Percentiles rank a stretch among this genome's conserved stretches.
Conservation (phyloP, 2,797 vertebrate genomes). For the Alcedo atthis region DNA sequence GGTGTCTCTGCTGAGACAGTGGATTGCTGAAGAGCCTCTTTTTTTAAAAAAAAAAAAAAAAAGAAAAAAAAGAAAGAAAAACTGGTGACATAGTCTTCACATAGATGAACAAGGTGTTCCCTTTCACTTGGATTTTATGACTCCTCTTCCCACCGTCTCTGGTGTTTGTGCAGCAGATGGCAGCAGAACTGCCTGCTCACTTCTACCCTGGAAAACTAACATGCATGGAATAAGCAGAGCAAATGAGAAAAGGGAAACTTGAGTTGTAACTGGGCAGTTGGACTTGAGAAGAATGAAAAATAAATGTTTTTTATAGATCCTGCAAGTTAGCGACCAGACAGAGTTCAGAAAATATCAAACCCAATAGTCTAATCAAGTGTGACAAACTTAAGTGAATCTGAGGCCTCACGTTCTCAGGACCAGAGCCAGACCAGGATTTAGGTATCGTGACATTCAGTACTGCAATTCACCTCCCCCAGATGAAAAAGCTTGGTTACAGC, state of each 20-base stretch:
- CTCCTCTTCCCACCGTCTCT: background rate
- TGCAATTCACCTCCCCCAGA: background rate
- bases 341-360: background rate
- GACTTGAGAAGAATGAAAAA: conserved; percentile 51
- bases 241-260: conserved; percentile 58
- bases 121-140: background rate
- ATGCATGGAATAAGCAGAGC: background rate
- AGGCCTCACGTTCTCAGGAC: conserved; percentile 26
- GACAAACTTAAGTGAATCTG: conserved; percentile 27
- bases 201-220: background rate
- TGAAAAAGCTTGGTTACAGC: background rate
- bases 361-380: background rate
- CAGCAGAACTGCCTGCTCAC: background rate
- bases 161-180: background rate
- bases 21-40: background rate
- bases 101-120: background rate
- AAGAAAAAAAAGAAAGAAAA: background rate
- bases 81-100: background rate
- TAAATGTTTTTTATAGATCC: conserved; percentile 43
- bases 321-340: background rate
- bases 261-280: conserved; percentile 33
- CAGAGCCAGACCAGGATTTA: conserved; percentile 18
- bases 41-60: background rate
- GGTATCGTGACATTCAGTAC: background rate
- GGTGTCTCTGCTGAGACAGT: background rate